Evolutionary conservation across 2,113 vertebrate genomes (phyloP).

Genomic region (Trichomycterus rosablanca): DNA sequence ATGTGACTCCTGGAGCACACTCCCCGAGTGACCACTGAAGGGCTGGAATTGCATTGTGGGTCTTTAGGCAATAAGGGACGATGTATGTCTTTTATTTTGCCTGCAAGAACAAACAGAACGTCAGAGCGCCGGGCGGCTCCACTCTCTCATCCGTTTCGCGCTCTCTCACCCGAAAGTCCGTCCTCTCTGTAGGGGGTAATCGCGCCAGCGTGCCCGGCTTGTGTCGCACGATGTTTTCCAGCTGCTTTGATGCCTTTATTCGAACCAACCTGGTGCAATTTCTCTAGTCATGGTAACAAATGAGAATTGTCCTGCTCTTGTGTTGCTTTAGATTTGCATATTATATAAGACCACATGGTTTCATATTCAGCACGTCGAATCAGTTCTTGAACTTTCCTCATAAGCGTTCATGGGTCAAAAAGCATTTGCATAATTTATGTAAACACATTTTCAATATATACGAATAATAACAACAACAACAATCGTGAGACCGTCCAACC

Average conservation of each 20-base stretch:
- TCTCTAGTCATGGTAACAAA: no score
- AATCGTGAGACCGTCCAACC: no score
- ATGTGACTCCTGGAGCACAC: slow-evolving; percentile 76
- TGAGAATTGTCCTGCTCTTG: no score
- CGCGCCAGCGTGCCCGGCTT: no score
- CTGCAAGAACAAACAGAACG: slow-evolving; percentile 64
- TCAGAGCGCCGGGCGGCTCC: slow-evolving; percentile 53
- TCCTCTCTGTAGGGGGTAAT: slow-evolving; percentile 31
- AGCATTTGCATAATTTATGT: no score
- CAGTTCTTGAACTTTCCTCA: no score
- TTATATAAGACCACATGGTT: no score
- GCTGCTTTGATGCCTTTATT: slow-evolving; percentile 63
- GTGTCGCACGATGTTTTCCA: slow-evolving; percentile 55
- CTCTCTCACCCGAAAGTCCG: slow-evolving; percentile 56
- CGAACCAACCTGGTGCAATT: slow-evolving; percentile 57
- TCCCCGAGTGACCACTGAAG: slow-evolving; percentile 78
- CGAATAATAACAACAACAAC: no score
- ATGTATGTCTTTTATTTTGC: slow-evolving; percentile 78
- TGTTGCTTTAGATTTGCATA: no score
- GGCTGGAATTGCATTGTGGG: slow-evolving; percentile 76
- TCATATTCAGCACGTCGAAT: no score
- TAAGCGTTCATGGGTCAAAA: no score
- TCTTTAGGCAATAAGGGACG: slow-evolving; percentile 76
- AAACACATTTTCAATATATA: no score
- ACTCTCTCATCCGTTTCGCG: slow-evolving; percentile 53